Conservation (phyloP, 53 echinoderm and acorn worm species). For the Arbacia lixula region DNA sequence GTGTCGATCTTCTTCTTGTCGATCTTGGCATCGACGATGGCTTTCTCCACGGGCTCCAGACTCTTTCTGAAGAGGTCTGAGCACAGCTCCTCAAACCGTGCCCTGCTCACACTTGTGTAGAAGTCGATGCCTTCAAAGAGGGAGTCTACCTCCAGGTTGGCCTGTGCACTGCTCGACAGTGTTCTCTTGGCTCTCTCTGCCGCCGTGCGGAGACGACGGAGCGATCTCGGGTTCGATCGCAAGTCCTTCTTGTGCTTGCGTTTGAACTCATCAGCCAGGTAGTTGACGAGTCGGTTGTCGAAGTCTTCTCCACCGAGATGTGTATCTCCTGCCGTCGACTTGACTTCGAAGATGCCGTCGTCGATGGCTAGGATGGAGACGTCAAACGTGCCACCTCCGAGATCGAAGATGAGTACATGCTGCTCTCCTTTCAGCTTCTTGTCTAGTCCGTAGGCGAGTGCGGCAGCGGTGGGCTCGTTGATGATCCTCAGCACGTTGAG, state of each 20-base stretch:
- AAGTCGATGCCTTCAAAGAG: conserved; percentile 83
- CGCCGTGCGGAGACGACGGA: conserved; percentile 81
- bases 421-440: conserved; percentile 76
- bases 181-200: conserved; percentile 92
- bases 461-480: conserved; percentile 87
- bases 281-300: conserved; percentile 78
- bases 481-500: conserved; percentile 78
- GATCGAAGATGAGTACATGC: conserved; percentile 85
- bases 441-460: conserved; percentile 84
- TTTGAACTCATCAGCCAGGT: conserved; percentile 74
- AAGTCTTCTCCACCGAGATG: conserved; percentile 92
- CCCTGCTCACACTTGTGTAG: conserved; percentile 79
- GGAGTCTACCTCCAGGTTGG: conserved; percentile 84
- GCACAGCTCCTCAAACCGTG: conserved; percentile 90
- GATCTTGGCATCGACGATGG: conserved; percentile 78
- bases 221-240: conserved; percentile 61
- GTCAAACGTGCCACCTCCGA: conserved; percentile 94
- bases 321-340: too few species aligned
- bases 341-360: conserved; percentile 89
- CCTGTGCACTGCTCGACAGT: conserved; percentile 82
- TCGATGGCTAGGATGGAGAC: conserved; percentile 86
- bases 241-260: conserved; percentile 83
- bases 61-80: conserved; percentile 72
- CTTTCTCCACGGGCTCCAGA: conserved; percentile 80
- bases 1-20: conserved; percentile 69